Conservation (phyloP, 2,113 vertebrate genomes). For the Pavo muticus region DNA sequence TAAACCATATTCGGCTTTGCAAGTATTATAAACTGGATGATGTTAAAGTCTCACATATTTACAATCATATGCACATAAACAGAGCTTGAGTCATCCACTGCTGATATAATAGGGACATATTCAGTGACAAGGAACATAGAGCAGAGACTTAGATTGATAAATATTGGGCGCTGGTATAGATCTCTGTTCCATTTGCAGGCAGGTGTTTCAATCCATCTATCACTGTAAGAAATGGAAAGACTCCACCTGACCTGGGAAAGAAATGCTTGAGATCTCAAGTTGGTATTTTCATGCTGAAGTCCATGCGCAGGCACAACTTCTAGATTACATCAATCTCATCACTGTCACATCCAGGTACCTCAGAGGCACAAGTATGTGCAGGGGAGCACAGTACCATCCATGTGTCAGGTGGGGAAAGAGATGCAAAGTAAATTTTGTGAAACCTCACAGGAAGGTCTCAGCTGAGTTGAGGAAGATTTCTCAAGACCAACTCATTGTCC, state of each 20-base stretch:
- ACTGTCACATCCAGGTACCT: background rate
- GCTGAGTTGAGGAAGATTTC: background rate
- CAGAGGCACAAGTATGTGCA: background rate
- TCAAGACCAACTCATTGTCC: accelerated
- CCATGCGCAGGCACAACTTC: background rate
- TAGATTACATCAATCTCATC: background rate
- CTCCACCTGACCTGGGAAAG: background rate
- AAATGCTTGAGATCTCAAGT: background rate
- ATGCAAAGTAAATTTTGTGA: background rate
- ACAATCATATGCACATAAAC: background rate
- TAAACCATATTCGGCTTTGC: background rate
- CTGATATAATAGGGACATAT: background rate
- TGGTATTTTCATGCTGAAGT: background rate
- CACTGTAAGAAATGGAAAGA: background rate
- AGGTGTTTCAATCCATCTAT: background rate
- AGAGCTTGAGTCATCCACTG: background rate
- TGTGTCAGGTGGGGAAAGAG: background rate
- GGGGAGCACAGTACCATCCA: background rate
- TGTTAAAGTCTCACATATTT: background rate
- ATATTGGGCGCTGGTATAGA: background rate
- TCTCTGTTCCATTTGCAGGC: background rate
- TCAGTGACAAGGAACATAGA: background rate
- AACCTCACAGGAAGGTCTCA: background rate
- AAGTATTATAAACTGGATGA: background rate
- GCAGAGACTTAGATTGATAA: background rate